phyloP scores from a whole-genome alignment of 2,113 vertebrate genomes.

The Thamnaconus septentrionalis region DNA sequence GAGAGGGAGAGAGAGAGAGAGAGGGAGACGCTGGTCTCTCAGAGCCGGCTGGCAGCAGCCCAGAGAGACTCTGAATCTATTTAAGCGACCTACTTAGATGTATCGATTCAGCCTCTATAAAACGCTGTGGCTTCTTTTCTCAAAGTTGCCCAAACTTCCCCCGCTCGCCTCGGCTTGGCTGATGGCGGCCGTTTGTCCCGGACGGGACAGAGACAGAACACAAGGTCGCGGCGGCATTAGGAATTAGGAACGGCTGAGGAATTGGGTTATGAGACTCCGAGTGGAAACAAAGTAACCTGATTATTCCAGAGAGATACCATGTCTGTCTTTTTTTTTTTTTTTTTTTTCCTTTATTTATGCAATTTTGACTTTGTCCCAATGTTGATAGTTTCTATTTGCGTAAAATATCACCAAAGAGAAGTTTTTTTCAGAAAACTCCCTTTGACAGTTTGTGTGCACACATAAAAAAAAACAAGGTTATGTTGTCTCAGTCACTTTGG shows the following conservation, averaged over 20 bases:
- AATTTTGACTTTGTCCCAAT: too few species aligned
- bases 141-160: constrained; percentile 6
- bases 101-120: constrained; percentile 51
- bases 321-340: background rate
- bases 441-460: too few species aligned
- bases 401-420: too few species aligned
- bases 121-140: constrained; percentile 25
- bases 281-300: constrained; percentile 5
- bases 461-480: too few species aligned
- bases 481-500: too few species aligned
- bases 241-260: background rate
- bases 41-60: constrained; percentile 51
- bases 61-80: constrained; percentile 44
- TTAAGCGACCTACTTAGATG: constrained; percentile 37
- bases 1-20: background rate
- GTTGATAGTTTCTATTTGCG: too few species aligned
- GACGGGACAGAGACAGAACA: background rate
- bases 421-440: too few species aligned
- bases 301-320: background rate
- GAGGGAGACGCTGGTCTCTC: constrained; percentile 39
- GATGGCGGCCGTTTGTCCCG: too few species aligned
- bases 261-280: background rate
- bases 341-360: background rate
- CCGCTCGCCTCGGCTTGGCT: too few species aligned
- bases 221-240: background rate